A percentile compares a stretch with the other conserved stretches of the same genome.
phyloP scores from a whole-genome alignment of 2,888 invertebrate genomes.

The Chrysopilus asiliformis region DNA sequence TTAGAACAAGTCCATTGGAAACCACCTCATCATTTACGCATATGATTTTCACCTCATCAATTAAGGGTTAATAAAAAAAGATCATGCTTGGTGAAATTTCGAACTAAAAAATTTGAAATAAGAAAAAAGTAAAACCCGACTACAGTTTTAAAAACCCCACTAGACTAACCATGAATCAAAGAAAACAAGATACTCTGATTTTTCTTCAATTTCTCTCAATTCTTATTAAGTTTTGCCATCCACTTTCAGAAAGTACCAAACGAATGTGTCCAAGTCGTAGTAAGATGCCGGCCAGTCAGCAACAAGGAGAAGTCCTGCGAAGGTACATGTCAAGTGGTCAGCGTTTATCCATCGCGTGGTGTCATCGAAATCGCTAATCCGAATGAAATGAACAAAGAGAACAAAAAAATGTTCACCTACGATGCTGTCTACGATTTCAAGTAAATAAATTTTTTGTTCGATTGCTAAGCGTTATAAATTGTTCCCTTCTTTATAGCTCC shows the following conservation, averaged over 20 bases:
- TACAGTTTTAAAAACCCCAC: too few species aligned
- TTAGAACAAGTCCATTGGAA: too few species aligned
- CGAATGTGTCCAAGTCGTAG: constrained; percentile 93
- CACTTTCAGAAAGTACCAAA: constrained; percentile 34
- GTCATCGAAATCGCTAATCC: constrained; percentile 84
- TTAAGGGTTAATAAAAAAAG: too few species aligned
- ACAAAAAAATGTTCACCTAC: constrained; percentile 90
- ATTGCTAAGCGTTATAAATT: background rate
- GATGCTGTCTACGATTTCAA: constrained; percentile 91
- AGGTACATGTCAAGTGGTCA: constrained; percentile 47
- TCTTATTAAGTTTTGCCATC: too few species aligned
- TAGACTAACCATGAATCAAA: too few species aligned
- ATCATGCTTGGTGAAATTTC: too few species aligned
- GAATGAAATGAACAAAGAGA: constrained; percentile 53
- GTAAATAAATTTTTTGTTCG: constrained; percentile 31
- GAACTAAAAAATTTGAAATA: too few species aligned
- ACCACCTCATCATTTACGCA: too few species aligned
- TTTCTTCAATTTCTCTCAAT: too few species aligned
- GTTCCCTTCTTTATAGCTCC: constrained; percentile 40
- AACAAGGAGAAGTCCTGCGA: constrained; percentile 59
- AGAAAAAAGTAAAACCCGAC: too few species aligned
- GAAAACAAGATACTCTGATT: too few species aligned
- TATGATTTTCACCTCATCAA: too few species aligned
- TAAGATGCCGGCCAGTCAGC: constrained; percentile 90
- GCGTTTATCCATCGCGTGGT: constrained; percentile 73